Percentiles rank a stretch among this genome's conserved stretches.
phyloP scores from a whole-genome alignment of 2,797 vertebrate species.

The Cossypha heuglini region DNA sequence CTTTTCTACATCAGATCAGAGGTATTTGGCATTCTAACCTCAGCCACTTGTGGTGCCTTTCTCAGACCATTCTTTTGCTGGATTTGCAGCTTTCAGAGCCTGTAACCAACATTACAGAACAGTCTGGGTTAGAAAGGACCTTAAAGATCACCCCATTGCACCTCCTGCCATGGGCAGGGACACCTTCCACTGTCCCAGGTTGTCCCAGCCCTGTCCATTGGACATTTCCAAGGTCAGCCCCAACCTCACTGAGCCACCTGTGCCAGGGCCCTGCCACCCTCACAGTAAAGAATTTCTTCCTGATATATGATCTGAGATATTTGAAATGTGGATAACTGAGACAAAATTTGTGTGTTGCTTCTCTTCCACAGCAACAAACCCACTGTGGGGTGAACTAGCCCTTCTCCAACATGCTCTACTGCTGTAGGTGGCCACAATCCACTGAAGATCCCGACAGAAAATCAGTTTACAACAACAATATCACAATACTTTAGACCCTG shows the following conservation, averaged over 20 bases:
- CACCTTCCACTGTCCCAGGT: neutral
- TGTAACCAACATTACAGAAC: neutral
- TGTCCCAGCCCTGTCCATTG: neutral
- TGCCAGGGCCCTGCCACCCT: neutral
- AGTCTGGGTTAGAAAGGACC: neutral
- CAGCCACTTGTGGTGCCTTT: no score
- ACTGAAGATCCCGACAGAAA: neutral
- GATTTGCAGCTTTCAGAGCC: neutral
- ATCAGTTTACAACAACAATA: neutral
- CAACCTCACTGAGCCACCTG: neutral
- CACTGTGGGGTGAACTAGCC: neutral
- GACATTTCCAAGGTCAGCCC: neutral
- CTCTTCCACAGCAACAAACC: neutral
- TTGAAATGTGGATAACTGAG: neutral
- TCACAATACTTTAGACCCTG: neutral
- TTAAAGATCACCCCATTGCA: neutral
- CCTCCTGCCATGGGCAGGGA: neutral
- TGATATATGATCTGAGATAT: accelerated
- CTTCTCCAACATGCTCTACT: neutral
- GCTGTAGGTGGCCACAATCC: neutral
- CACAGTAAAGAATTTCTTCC: neutral
- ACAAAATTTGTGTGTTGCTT: neutral
- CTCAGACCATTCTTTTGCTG: neutral
- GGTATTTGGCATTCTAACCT: neutral
- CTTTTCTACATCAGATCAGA: neutral